These are phyloP conservation scores for Heliconius sara DNA, from an alignment of 2,888 invertebrate genomes.

Conservation along the genomic window DNA sequence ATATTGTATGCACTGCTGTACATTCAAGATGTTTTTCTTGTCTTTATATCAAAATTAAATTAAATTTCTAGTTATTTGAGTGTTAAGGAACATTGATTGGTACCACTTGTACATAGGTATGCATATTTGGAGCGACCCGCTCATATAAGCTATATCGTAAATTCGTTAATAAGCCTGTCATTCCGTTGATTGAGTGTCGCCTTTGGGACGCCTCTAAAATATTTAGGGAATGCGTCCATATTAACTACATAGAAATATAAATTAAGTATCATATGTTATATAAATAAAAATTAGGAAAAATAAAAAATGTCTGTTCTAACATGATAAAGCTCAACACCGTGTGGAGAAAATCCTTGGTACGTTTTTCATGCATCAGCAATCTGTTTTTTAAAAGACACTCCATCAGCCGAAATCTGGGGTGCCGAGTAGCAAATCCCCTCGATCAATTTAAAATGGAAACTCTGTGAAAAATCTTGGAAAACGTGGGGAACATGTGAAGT, in stretches of 20 bases:
- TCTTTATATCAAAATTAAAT: not conserved
- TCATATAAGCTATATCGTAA: constrained; percentile 44
- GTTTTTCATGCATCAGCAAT: constrained; percentile 33
- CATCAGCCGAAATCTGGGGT: constrained; percentile 54
- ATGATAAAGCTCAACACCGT: not conserved
- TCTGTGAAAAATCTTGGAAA: constrained; percentile 66
- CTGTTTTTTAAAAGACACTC: constrained; percentile 35
- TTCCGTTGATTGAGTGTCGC: constrained; percentile 49
- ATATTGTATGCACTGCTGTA: not conserved
- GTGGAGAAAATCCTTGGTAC: constrained; percentile 13
- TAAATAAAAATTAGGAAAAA: not conserved
- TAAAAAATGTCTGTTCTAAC: not conserved
- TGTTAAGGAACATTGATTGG: constrained; percentile 30
- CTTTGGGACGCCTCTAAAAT: constrained; percentile 47
- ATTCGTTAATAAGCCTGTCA: constrained; percentile 49
- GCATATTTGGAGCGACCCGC: constrained; percentile 20
- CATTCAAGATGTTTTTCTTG: not conserved
- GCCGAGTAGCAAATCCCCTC: constrained; percentile 58
- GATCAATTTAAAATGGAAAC: constrained; percentile 64
- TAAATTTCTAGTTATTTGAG: not conserved
- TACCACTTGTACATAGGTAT: constrained; percentile 22
- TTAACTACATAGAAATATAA: not conserved
- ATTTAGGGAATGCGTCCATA: not conserved
- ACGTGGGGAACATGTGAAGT: constrained; percentile 68
- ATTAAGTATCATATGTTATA: not conserved